Base-by-base conservation (phyloP, 92 coral and sea anemone genomes). In the Siderastrea siderea region DNA sequence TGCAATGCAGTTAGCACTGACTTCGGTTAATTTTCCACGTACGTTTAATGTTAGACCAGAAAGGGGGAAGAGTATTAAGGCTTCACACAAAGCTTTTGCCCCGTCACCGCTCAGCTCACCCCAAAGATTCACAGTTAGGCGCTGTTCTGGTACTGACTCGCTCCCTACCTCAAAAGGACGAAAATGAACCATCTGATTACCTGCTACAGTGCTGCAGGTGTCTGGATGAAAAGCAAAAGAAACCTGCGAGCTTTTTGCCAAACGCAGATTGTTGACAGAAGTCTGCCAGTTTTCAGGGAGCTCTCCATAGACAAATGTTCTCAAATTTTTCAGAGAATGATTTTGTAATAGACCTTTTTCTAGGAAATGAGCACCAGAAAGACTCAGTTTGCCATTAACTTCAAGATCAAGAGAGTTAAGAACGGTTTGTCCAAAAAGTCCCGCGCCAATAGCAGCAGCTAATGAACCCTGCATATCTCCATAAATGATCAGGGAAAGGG, bases 31-130 rank as follows among this genome's bases (percentile, higher is more conserved):
- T 2, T 71, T 47, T 2, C 79, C 71, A 5, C 5, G 70, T 1
- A 71, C 19, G 17, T 71, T 59, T 19, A 83, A 47, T 1, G 54
- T 59, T 3, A 83, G 26, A 8, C 66, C 10, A 45, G 87, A n/a
- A 19, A 46, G 19, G 14, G 79, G 43, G 2, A 38, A 8, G 59
- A 10, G 1, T 5, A 1, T 3, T 44, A 66, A 68, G 17, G 3
- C 47, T 14, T 5, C 63, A 46, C 14, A 1, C 2, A 83, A 16
- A 50, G 52, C 60, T 38, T 60, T 16, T 58, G 60, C 48, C 1
- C 53, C 49, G 4, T 19, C 55, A 46, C 50, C 17, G 19, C 60
- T 12, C 61, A 83, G 2, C 49, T 83, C 79, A 10, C 87, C 79
- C 47, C 71, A 83, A 5, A 83, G 2, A 47, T 48, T 72, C 6